Conservation (phyloP, 2,113 vertebrate genomes). For the Oceanodroma tethys region DNA sequence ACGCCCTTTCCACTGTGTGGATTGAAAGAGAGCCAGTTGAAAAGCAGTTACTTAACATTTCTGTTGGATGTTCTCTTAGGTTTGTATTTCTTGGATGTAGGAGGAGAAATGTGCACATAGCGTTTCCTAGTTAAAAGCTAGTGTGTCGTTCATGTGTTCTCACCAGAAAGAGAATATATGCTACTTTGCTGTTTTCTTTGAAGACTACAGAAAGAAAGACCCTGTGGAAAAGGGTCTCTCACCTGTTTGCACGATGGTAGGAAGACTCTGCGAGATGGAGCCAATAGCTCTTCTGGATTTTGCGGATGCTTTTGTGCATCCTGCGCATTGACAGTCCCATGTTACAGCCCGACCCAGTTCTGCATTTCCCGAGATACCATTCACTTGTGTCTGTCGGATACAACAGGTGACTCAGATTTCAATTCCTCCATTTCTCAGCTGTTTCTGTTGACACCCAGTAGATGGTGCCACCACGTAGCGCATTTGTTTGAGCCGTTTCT, state of each 20-base stretch:
- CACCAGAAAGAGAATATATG: neutral
- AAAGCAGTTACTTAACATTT: neutral
- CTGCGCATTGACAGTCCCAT: rapidly evolving
- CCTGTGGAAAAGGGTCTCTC: neutral
- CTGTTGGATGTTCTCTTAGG: neutral
- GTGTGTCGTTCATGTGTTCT: neutral
- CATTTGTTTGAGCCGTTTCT: neutral
- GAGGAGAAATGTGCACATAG: neutral
- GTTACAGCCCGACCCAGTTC: neutral
- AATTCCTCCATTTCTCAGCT: neutral
- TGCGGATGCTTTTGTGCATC: neutral
- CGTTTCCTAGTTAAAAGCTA: neutral
- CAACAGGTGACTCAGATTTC: rapidly evolving
- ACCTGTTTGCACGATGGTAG: neutral
- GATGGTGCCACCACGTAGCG: neutral
- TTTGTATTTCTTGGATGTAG: neutral
- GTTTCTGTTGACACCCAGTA: neutral
- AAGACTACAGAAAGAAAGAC: neutral
- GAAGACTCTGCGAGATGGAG: neutral
- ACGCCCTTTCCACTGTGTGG: neutral
- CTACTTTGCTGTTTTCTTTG: neutral
- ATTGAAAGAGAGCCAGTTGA: neutral
- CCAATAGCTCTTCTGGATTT: neutral
- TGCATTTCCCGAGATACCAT: neutral
- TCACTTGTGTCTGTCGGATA: neutral